Base-by-base conservation (phyloP, 2,113 vertebrate species). In the Cyphomyrus plagiostoma region DNA sequence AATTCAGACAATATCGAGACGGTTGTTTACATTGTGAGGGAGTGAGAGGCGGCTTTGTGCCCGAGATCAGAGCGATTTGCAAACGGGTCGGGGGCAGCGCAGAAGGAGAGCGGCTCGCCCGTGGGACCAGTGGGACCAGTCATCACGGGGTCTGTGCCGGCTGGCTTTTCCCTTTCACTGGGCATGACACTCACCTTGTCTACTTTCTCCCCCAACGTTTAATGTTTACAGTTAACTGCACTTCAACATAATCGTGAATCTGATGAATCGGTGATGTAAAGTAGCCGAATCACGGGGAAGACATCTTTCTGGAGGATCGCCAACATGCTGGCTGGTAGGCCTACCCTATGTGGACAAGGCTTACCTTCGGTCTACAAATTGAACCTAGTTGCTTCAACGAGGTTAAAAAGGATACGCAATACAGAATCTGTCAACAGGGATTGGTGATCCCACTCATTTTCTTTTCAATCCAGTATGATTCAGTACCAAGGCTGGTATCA, bases 61-160 rank as follows among this genome's bases (percentile, higher is more conserved):
- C 91, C 90, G 86, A 97, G 96, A 98, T 97, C 97, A 96, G 95
- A 98, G 96, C 96, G 97, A 98, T 98, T 97, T 97, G 97, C 97
- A 97, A 96, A 95, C 96, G 96, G 93, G 94, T 96, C 94, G 93
- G 95, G 88, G 96, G 96, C 95, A 94, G 92, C 90, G 93, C 94
- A 92, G 94, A 95, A 97, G 96, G 97, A 97, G 97, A 97, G 94
- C 93, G 95, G 94, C 95, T 96, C 93, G 95, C 96, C 97, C 95
- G 95, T 94, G 95, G 91, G 94, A 94, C 95, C 96, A 96, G 94
- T 94, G 95, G 91, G 94, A 94, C 95, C 96, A 96, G 94, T 97
- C 97, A 96, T 92, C 96, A 89, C 92, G 91, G 86, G 90, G 93
- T 94, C 62, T 93, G 93, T 92, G 90, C 92, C 89, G 49, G 92